A percentile compares a stretch with the other conserved stretches of the same genome.
phyloP scores from a whole-genome alignment of 2,888 invertebrate genomes.

The Harmothoe impar region DNA sequence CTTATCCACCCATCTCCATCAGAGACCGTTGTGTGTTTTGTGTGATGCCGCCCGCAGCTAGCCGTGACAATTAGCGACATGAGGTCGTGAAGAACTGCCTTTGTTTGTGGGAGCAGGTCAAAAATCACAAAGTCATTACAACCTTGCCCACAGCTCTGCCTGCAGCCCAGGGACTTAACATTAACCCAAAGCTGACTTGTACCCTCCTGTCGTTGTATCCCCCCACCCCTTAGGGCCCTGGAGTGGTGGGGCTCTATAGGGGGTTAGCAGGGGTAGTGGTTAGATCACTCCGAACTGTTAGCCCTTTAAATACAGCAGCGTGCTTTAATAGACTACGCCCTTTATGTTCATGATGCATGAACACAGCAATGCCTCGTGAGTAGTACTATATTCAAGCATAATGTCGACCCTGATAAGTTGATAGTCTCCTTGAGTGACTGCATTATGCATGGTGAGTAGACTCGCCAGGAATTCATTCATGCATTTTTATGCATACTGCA shows the following conservation, averaged over 20 bases:
- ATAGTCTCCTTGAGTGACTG: too few relatives aligned
- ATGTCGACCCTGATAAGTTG: too few relatives aligned
- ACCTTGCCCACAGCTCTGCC: neutral
- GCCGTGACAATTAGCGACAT: conserved; percentile 45
- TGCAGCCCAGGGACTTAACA: neutral
- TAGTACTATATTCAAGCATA: too few relatives aligned
- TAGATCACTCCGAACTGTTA: neutral
- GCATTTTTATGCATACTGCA: too few relatives aligned
- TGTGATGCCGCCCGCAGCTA: conserved; percentile 31
- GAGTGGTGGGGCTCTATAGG: too few relatives aligned
- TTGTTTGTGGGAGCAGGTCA: conserved; percentile 33
- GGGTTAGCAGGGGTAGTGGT: neutral
- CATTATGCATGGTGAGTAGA: too few relatives aligned
- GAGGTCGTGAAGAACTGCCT: conserved; percentile 42
- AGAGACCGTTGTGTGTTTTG: neutral
- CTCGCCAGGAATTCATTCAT: too few relatives aligned
- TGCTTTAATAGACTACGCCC: too few relatives aligned
- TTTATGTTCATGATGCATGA: too few relatives aligned
- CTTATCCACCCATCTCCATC: neutral
- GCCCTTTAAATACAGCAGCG: too few relatives aligned
- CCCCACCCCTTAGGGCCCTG: too few relatives aligned
- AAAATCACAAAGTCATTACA: conserved; percentile 47
- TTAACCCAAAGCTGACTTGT: conserved; percentile 1
- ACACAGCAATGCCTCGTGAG: too few relatives aligned
- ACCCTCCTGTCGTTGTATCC: neutral